Evolutionary conservation across 1,140 invertebrate species (phyloP).

Genomic region (Achroia grisella): DNA sequence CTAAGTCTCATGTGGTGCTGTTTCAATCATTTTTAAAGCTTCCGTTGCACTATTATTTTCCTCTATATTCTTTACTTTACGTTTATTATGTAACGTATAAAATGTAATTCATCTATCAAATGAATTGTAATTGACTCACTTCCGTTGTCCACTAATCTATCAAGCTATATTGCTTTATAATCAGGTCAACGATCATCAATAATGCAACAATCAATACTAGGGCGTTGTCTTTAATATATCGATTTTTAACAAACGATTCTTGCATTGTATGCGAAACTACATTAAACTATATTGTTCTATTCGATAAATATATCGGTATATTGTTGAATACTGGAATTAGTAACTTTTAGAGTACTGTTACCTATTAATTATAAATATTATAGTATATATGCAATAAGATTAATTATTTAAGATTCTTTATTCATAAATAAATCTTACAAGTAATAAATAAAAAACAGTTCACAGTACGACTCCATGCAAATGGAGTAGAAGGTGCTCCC

Average conservation of each 20-base stretch:
- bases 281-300: too few relatives aligned
- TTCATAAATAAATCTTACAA: too few relatives aligned
- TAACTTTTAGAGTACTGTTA: too few relatives aligned
- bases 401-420: too few relatives aligned
- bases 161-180: slow-evolving; percentile 8
- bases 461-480: too few relatives aligned
- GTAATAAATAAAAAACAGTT: too few relatives aligned
- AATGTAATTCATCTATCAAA: slow-evolving; percentile 7
- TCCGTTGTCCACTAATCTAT: slow-evolving; percentile 15
- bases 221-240: slow-evolving; percentile 17
- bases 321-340: too few relatives aligned
- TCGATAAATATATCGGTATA: too few relatives aligned
- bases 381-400: too few relatives aligned
- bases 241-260: slow-evolving; percentile 9
- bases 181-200: slow-evolving; percentile 11
- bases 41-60: slow-evolving; percentile 20
- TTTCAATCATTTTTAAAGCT: slow-evolving; percentile 30
- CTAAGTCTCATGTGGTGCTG: slow-evolving; percentile 30
- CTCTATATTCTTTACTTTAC: background rate
- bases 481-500: too few relatives aligned
- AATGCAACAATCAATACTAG: slow-evolving; percentile 9
- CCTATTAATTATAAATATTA: too few relatives aligned
- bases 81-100: slow-evolving; percentile 1
- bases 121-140: slow-evolving; percentile 17
- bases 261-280: slow-evolving; percentile 3